A percentile compares a stretch with the other conserved stretches of the same genome.
phyloP scores from a whole-genome alignment of 2,888 invertebrate genomes.

The Xanthorhoe spadicearia region DNA sequence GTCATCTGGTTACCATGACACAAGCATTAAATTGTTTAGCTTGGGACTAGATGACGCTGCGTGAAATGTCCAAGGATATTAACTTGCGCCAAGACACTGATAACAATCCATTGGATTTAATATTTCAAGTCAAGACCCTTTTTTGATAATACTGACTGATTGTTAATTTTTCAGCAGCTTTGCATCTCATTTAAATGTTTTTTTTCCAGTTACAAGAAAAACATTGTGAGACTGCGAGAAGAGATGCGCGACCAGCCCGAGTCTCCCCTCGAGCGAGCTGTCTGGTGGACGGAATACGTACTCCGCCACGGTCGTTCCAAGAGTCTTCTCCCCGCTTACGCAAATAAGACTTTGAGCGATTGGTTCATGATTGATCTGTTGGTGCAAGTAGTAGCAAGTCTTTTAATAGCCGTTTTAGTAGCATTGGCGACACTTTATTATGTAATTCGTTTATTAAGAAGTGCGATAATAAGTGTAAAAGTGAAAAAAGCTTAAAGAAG shows the following conservation, averaged over 20 bases:
- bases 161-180: too few species aligned
- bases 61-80: too few species aligned
- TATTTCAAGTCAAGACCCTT: too few species aligned
- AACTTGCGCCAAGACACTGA: too few species aligned
- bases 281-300: constrained; percentile 56
- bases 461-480: neutral
- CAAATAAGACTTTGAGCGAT: constrained; percentile 46
- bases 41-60: too few species aligned
- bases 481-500: neutral
- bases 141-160: too few species aligned
- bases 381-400: neutral
- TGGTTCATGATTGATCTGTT: constrained; percentile 39
- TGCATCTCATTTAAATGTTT: neutral
- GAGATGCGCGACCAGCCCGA: constrained; percentile 50
- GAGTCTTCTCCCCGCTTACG: constrained; percentile 47
- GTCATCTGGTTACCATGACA: too few species aligned
- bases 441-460: neutral
- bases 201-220: constrained; percentile 34
- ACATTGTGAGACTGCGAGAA: constrained; percentile 39
- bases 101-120: too few species aligned
- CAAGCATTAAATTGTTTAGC: too few species aligned
- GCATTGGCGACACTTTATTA: neutral
- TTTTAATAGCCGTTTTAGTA: neutral
- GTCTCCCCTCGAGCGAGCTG: constrained; percentile 46
- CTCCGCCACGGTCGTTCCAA: constrained; percentile 50